Evolutionary conservation across 2,113 vertebrate species (phyloP), one percentile per base, ranked within the genome.

Genomic region (Callionymus lyra): DNA sequence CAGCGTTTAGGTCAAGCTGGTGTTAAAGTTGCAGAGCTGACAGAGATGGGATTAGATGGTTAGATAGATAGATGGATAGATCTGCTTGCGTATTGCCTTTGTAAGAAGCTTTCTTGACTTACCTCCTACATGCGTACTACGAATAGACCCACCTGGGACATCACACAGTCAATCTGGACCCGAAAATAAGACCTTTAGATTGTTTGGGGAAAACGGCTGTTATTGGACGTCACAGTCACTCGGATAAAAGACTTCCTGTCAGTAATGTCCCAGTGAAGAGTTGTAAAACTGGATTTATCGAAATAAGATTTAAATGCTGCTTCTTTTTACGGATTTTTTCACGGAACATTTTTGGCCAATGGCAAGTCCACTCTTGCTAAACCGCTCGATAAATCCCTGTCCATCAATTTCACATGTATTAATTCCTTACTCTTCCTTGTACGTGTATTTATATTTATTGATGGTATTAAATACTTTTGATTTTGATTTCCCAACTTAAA

Each of bases 11-110:
- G 79, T 63, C 85, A 82, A 87, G 67, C 47, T 47, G 64, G 55
- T 74, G 74, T 75, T 73, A 65, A 84, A 85, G 72, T 81, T 86
- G 84, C 82, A 70, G 79, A 82, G 72, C 72, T 68, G 76, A 83
- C 80, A 84, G 58, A 66, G 50, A 62, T 33, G 57, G 76, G 84
- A 84, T 87, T 84, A 87, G 21, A 21, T 47, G n/a, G n/a, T n/a
- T n/a, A n/a, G n/a, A n/a, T n/a, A n/a, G n/a, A n/a, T n/a, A n/a
- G n/a, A n/a, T n/a, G n/a, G n/a, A n/a, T n/a, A n/a, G n/a, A n/a
- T n/a, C n/a, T n/a, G 68, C 41, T 52, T 40, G 42, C 42, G 70
- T 53, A 55, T 54, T 61, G 38, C 34, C 53, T 11, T 40, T 16
- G 4, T 78, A 81, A 84, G 76, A 79, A 61, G 81, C 77, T 84